These are phyloP conservation scores for Rhipidura dahli DNA, from an alignment of 2,113 vertebrate species.

Conservation along the genomic window DNA sequence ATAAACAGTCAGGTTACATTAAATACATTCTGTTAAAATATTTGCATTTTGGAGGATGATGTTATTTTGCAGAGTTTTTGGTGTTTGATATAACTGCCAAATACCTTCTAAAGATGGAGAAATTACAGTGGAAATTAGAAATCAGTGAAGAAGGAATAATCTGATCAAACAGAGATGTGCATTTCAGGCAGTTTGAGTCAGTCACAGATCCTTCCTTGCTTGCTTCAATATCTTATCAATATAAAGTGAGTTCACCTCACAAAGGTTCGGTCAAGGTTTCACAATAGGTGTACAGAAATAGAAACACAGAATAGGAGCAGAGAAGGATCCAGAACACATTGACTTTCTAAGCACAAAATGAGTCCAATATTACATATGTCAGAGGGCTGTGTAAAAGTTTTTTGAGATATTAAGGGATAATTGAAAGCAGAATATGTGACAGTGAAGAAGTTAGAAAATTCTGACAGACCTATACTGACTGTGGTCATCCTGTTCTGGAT, in stretches of 20 bases:
- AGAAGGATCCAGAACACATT: not conserved
- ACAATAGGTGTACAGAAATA: not conserved
- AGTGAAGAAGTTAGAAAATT: not conserved
- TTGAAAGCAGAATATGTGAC: not conserved
- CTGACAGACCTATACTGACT: not conserved
- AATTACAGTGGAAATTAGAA: not conserved
- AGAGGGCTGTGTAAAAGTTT: not conserved
- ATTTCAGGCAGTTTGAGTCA: not conserved
- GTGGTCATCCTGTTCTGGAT: not conserved
- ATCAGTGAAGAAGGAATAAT: not conserved
- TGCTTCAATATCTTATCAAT: not conserved
- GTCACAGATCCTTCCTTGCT: not conserved
- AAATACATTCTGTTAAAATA: not conserved
- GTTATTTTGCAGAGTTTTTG: not conserved
- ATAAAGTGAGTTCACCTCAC: not conserved
- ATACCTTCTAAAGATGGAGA: not conserved
- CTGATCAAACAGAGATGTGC: not conserved
- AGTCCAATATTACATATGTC: not conserved
- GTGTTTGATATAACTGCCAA: not conserved
- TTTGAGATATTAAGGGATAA: not conserved
- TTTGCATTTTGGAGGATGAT: not conserved
- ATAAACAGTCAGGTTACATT: not conserved
- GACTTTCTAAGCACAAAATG: not conserved
- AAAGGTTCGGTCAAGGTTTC: not conserved
- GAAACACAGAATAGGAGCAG: not conserved